A percentile compares a stretch with the other conserved stretches of the same genome.
Evolutionary conservation across 2,113 vertebrate species (phyloP).

Genomic region (Tilapia sparmanii): DNA sequence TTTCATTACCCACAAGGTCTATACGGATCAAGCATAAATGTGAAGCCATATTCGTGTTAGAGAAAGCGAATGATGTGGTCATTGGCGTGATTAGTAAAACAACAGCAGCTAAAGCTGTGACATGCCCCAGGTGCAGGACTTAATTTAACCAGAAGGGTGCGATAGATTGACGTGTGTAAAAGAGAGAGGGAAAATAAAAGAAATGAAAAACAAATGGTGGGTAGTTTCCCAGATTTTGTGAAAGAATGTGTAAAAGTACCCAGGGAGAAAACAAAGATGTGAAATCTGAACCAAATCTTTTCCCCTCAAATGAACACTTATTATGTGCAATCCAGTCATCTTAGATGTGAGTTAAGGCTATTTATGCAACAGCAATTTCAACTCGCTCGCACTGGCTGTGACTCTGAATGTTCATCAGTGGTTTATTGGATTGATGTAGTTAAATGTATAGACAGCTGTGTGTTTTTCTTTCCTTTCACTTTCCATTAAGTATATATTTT

Average conservation of each 20-base stretch:
- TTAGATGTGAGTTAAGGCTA: neutral
- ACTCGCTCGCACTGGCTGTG: fast-evolving
- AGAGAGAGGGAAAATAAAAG: neutral
- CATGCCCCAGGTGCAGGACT: neutral
- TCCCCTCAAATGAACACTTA: neutral
- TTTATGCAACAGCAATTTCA: neutral
- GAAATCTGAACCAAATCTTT: neutral
- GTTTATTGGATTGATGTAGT: neutral
- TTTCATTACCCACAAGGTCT: fast-evolving
- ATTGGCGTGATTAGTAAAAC: neutral
- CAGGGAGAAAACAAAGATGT: neutral
- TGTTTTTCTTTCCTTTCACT: neutral
- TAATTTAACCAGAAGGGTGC: slow-evolving; percentile 14
- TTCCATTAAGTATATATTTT: neutral
- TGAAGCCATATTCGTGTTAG: neutral
- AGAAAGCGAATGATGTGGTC: neutral
- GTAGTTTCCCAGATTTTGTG: neutral
- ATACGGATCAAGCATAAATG: neutral
- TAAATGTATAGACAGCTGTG: neutral
- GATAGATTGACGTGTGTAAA: neutral
- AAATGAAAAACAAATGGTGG: neutral
- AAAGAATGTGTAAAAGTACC: neutral
- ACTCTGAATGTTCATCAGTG: neutral
- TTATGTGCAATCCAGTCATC: neutral
- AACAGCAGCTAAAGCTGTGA: neutral